phyloP scores from a whole-genome alignment of 2,113 vertebrate species.

The Notothenia rossii region DNA sequence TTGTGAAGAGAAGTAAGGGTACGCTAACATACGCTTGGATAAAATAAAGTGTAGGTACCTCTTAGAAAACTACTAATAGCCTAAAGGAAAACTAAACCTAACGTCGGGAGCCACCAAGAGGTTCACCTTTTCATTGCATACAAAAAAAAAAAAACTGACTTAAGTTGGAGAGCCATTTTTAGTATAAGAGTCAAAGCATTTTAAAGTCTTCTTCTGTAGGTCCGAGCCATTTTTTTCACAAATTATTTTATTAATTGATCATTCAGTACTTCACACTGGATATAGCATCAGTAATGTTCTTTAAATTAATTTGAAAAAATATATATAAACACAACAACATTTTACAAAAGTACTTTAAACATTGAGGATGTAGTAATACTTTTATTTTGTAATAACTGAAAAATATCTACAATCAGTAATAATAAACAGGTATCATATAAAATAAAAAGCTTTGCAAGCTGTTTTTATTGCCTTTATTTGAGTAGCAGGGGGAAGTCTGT shows the following conservation, averaged over 20 bases:
- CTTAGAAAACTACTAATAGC: background rate
- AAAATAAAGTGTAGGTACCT: background rate
- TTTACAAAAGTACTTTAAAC: slow-evolving; percentile 1
- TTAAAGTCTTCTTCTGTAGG: background rate
- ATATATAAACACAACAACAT: background rate
- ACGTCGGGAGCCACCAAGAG: background rate
- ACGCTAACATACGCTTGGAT: background rate
- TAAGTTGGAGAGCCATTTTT: background rate
- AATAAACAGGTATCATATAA: slow-evolving; percentile 25
- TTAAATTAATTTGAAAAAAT: background rate
- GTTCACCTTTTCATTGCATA: background rate
- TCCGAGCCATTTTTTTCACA: background rate
- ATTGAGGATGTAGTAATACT: slow-evolving; percentile 6
- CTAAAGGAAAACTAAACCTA: background rate
- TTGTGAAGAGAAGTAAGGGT: background rate
- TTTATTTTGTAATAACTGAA: slow-evolving; percentile 69
- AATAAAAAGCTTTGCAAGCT: slow-evolving; percentile 25
- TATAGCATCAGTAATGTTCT: background rate
- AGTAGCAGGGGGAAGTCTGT: background rate
- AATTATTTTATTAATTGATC: background rate
- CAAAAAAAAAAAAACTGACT: background rate
- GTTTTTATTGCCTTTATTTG: slow-evolving; percentile 27
- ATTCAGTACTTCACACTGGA: background rate
- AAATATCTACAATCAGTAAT: slow-evolving; percentile 37
- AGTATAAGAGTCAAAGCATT: background rate